Evolutionary conservation across 2,113 vertebrate genomes (phyloP).

Genomic region (Chaetodon trifascialis): DNA sequence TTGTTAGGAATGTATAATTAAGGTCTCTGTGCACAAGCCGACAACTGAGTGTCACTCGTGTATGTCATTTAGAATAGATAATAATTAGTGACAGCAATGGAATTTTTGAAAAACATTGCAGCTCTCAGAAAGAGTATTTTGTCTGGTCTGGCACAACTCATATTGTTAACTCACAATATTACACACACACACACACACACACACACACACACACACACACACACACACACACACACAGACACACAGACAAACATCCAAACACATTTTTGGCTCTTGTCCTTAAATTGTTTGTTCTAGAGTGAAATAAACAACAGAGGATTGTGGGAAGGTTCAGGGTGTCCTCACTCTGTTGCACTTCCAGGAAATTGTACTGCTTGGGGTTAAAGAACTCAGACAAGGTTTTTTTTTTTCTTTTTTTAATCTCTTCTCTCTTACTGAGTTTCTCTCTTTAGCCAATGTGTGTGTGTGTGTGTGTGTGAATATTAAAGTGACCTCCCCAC

Average conservation of each 20-base stretch:
- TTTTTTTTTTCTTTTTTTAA: background rate
- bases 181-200: background rate
- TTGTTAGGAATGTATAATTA: background rate
- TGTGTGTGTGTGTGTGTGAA: conserved; percentile 11
- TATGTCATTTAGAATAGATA: background rate
- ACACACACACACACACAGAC: background rate
- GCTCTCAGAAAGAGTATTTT: background rate
- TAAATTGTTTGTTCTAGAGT: conserved; percentile 25
- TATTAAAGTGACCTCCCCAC: background rate
- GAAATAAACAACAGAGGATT: conserved; percentile 35
- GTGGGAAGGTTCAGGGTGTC: conserved; percentile 33
- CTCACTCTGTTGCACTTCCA: conserved; percentile 7
- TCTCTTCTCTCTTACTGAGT: background rate
- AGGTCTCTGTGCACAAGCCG: background rate
- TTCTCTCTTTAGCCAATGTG: background rate
- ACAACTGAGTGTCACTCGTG: background rate
- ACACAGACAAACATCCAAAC: background rate
- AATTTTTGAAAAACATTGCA: background rate
- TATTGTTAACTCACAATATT: background rate
- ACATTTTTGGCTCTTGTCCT: conserved; percentile 27
- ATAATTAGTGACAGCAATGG: background rate
- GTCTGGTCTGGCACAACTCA: background rate
- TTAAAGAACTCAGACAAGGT: background rate
- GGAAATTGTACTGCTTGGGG: background rate
- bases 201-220: background rate